Percentiles rank a stretch among this genome's conserved stretches.
These are phyloP conservation scores for Theristicus caerulescens DNA, from an alignment of 2,113 vertebrate genomes.

Conservation along the genomic window DNA sequence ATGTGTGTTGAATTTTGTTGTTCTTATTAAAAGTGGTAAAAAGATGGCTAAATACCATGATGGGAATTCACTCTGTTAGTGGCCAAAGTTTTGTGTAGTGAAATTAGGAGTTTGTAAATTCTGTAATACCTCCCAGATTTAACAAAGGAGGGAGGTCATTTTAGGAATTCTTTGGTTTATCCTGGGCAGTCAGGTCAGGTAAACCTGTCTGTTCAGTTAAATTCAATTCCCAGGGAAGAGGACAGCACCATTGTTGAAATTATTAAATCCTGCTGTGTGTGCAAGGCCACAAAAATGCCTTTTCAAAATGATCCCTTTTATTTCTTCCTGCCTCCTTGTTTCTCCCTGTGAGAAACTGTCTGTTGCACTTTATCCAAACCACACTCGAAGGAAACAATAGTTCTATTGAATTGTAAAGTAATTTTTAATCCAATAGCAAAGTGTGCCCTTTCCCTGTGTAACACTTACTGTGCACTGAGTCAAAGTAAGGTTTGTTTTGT, in stretches of 20 bases:
- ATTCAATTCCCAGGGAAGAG: neutral
- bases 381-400: neutral
- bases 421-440: neutral
- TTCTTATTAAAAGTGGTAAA: neutral
- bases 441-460: neutral
- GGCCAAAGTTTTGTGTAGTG: neutral
- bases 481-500: neutral
- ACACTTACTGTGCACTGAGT: neutral
- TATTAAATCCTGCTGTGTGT: neutral
- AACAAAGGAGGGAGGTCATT: neutral
- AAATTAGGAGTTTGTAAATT: neutral
- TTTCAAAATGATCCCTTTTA: neutral
- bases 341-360: neutral
- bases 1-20: neutral
- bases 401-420: slow-evolving; percentile 4
- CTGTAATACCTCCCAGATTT: neutral
- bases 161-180: neutral
- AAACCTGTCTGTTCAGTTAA: neutral
- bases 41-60: neutral
- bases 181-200: neutral
- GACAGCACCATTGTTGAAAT: neutral
- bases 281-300: neutral
- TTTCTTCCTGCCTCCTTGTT: neutral
- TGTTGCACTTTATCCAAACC: slow-evolving; percentile 8
- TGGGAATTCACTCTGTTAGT: neutral